Evolutionary conservation across 2,888 invertebrate species (phyloP).

Genomic region (Salpingus planirostris): DNA sequence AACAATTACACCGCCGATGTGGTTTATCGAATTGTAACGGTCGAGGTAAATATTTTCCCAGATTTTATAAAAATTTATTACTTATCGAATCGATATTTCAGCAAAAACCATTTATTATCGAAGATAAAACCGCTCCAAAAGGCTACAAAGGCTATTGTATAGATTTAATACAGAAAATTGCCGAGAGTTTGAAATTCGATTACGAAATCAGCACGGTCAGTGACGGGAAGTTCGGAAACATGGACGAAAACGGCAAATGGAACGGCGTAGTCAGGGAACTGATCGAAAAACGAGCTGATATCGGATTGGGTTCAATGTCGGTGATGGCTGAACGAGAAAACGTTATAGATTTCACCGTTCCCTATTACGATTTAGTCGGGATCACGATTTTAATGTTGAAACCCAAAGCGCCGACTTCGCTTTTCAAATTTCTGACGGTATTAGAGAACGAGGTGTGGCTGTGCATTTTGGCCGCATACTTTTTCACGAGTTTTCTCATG

Average conservation of each 20-base stretch:
- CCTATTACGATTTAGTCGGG: slow-evolving; percentile 96
- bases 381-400: slow-evolving; percentile 93
- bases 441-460: slow-evolving; percentile 95
- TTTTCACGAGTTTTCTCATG: slow-evolving; percentile 89
- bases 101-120: slow-evolving; percentile 79
- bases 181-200: slow-evolving; percentile 75
- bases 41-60: slow-evolving; percentile 53
- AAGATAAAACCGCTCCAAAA: slow-evolving; percentile 55
- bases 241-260: slow-evolving; percentile 74
- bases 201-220: slow-evolving; percentile 77
- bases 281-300: slow-evolving; percentile 68
- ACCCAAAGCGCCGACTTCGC: slow-evolving; percentile 78
- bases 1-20: slow-evolving; percentile 69
- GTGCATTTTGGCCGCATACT: slow-evolving; percentile 89
- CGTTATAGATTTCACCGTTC: slow-evolving; percentile 96
- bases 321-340: slow-evolving; percentile 97
- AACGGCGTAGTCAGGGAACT: slow-evolving; percentile 43
- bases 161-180: slow-evolving; percentile 83
- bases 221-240: slow-evolving; percentile 78
- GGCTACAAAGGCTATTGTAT: slow-evolving; percentile 86
- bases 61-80: slow-evolving; percentile 4
- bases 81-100: no score
- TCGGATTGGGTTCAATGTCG: slow-evolving; percentile 86
- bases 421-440: slow-evolving; percentile 95
- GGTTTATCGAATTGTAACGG: slow-evolving; percentile 80